Conservation (phyloP, 1,140 invertebrate genomes). For the Sitobion miscanthi region DNA sequence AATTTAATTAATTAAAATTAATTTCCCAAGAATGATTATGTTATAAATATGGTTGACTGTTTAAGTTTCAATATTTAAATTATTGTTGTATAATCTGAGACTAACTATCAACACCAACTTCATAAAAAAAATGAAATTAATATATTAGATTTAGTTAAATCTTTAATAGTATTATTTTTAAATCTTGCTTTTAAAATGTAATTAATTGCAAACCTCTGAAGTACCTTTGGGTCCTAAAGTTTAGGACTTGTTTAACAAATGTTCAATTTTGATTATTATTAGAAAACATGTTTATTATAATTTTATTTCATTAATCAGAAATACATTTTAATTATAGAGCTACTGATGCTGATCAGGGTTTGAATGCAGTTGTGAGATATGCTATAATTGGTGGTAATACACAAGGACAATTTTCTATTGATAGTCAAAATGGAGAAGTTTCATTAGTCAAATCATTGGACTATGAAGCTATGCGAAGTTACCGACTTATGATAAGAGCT, state of each 20-base stretch:
- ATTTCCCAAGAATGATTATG: not conserved
- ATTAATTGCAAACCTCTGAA: not conserved
- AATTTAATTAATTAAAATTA: not conserved
- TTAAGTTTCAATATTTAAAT: not conserved
- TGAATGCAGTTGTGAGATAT: constrained; percentile 91
- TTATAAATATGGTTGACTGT: not conserved
- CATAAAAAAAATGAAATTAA: not conserved
- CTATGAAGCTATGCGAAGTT: constrained; percentile 85
- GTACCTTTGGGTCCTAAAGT: not conserved
- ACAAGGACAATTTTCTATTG: constrained; percentile 91
- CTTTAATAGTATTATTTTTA: not conserved
- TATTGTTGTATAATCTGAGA: not conserved
- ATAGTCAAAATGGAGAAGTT: constrained; percentile 89
- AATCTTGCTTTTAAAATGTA: not conserved
- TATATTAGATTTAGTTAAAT: not conserved
- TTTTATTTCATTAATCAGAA: not conserved
- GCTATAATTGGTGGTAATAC: constrained; percentile 94
- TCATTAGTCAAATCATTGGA: constrained; percentile 86
- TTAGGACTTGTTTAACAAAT: not conserved
- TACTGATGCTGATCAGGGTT: constrained; percentile 85
- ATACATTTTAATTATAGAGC: constrained; percentile 68
- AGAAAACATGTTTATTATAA: not conserved
- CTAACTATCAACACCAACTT: not conserved
- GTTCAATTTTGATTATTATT: not conserved
- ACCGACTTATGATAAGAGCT: constrained; percentile 87